phyloP scores from a whole-genome alignment of 2,888 invertebrate genomes.

The Platypus cylindrus region DNA sequence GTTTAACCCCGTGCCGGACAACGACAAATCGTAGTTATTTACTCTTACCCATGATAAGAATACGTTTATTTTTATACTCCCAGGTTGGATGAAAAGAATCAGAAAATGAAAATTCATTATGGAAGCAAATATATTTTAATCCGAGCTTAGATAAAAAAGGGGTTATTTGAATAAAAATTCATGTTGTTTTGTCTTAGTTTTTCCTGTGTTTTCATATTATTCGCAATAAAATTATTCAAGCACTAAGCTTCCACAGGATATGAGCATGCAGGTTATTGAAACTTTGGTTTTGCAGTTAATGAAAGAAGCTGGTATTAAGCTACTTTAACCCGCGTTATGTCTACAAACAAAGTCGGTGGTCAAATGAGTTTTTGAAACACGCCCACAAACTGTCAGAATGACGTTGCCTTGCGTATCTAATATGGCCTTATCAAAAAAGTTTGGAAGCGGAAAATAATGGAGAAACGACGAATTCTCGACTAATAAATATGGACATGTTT shows the following conservation, averaged over 20 bases:
- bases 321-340: constrained; percentile 20
- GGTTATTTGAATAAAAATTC: no score
- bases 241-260: no score
- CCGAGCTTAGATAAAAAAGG: no score
- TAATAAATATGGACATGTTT: no score
- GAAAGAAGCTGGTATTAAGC: constrained; percentile 34
- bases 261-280: constrained; percentile 32
- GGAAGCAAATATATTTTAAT: no score
- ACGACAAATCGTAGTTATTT: constrained; percentile 38
- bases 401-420: constrained; percentile 4
- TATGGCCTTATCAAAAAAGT: constrained; percentile 9
- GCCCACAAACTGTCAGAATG: constrained; percentile 15
- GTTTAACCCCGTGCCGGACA: constrained; percentile 30
- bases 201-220: no score
- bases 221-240: no score
- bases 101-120: no score
- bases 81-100: constrained; percentile 9
- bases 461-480: no score
- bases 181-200: no score
- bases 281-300: constrained; percentile 34
- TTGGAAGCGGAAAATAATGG: constrained; percentile 1
- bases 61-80: constrained; percentile 21
- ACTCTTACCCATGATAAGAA: constrained; percentile 35
- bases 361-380: constrained; percentile 34
- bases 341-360: constrained; percentile 30